Evolutionary conservation across 1,140 invertebrate species (phyloP), one percentile per base, ranked within the genome.

Genomic region (Chironomus striatipennis): DNA sequence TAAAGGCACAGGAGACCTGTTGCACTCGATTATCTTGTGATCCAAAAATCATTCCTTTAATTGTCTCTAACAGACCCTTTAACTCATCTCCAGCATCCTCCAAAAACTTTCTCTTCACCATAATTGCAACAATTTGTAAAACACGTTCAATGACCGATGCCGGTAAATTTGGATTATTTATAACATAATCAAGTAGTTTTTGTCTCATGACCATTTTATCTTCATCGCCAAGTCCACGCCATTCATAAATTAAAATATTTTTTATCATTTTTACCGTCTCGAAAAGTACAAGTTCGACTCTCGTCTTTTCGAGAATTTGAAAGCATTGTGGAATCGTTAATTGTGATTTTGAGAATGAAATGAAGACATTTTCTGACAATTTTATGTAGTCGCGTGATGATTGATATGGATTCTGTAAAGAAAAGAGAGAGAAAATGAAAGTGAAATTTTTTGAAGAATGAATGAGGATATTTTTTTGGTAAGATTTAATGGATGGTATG

Each of bases 201-300:
- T 89, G 85, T 74, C 87, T 81, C 9, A 93, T 80, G 7, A 87
- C 85, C 65, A 84, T 81, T 34, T 89, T 86, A 79, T 90, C 87
- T 15, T 83, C 80, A 72, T 85, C 81, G 18, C 82, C 79, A 20
- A 93, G 76, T 75, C 85, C 79, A 12, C 82, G 79, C 92, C 92
- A 93, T 83, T 93, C 91, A 78, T 88, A 81, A 73, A 93, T 87
- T 18, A 94, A 79, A 20, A 89, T 88, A 77, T 88, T 86, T 82
- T 91, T 92, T 57, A 94, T 83, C 15, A 92, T 85, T 75, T 88
- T 88, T 5, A 89, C 90, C 73, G 90, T 86, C 83, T 94, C 92
- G 83, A 93, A 94, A 74, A 92, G 79, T 7, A 94, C 89, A 84
- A 91, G 91, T 77, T 91, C 90, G 75, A 88, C 86, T 73, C 86